Evolutionary conservation across 2,113 vertebrate genomes (phyloP), one percentile per base, ranked within the genome.

Genomic region (Odocoileus virginianus): DNA sequence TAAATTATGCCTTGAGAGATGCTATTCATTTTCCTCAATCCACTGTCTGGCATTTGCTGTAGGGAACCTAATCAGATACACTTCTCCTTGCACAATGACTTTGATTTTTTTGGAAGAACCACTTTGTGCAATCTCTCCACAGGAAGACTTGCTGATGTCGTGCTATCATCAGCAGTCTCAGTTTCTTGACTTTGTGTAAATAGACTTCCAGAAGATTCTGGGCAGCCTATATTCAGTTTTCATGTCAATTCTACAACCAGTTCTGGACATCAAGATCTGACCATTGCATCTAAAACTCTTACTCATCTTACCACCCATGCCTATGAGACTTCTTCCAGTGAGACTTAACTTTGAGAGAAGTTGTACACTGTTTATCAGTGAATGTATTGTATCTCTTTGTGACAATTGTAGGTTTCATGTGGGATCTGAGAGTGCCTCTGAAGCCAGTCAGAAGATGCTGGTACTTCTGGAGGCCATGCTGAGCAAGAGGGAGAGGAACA

Each of bases 201-300:
- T 97, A 97, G 99, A 99, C 98, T 99, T 99, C 92, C 98, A 99
- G 98, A 99, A 99, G 15, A 99, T 99, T 0, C 98, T 98, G 76
- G 99, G 99, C 97, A 99, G 98, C 99, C 99, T 99, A 97, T 99
- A 99, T 98, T 99, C 99, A 7, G 99, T 99, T 98, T 99, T 99
- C 98, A 99, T 99, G 89, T 98, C 99, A 98, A 99, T 99, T 97
- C 99, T 99, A 4, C 99, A 99, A 98, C 99, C 99, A 0, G 99
- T 99, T 97, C 99, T 99, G 88, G 99, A 99, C 99, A 99, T 99
- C 98, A 99, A 97, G 98, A 99, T 99, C 98, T 99, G 99, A 4
- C 99, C 99, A 98, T 99, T 99, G 98, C 99, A 99, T 93, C 99
- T 99, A 98, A 99, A 98, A 95, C 99, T 99, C 17, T 99, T 99